These are phyloP conservation scores for Myotis myotis DNA, from an alignment of 2,797 vertebrate genomes.

Conservation along the genomic window DNA sequence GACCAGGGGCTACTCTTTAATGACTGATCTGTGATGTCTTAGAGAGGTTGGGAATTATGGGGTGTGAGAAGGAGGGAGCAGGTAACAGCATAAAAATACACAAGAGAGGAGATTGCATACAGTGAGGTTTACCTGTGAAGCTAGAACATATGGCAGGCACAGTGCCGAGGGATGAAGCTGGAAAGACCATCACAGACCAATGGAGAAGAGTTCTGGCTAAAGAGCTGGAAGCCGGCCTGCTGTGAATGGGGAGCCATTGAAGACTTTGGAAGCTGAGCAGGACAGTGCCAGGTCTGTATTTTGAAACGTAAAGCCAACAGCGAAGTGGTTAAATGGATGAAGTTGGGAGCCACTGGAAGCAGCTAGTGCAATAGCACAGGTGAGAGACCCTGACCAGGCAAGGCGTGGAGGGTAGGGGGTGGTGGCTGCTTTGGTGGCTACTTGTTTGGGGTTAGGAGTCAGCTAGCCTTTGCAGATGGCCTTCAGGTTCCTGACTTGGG, in stretches of 20 bases:
- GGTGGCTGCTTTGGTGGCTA: background rate
- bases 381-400: background rate
- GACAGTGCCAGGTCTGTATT: background rate
- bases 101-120: background rate
- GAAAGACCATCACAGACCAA: background rate
- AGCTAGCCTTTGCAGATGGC: background rate
- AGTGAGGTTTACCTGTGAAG: background rate
- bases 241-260: background rate
- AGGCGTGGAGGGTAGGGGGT: accelerated
- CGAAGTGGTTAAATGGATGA: background rate
- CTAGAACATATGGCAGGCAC: background rate
- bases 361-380: background rate
- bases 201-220: background rate
- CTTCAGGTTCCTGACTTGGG: background rate
- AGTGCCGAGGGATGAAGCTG: background rate
- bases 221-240: background rate
- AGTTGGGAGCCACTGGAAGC: background rate
- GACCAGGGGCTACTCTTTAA: background rate
- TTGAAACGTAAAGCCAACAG: background rate
- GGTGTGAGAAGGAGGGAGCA: background rate
- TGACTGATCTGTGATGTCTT: background rate
- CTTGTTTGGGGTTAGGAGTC: background rate
- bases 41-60: background rate
- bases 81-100: background rate
- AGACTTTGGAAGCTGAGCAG: background rate